Conservation (phyloP, 1,140 invertebrate genomes). For the Radopholus similis region DNA sequence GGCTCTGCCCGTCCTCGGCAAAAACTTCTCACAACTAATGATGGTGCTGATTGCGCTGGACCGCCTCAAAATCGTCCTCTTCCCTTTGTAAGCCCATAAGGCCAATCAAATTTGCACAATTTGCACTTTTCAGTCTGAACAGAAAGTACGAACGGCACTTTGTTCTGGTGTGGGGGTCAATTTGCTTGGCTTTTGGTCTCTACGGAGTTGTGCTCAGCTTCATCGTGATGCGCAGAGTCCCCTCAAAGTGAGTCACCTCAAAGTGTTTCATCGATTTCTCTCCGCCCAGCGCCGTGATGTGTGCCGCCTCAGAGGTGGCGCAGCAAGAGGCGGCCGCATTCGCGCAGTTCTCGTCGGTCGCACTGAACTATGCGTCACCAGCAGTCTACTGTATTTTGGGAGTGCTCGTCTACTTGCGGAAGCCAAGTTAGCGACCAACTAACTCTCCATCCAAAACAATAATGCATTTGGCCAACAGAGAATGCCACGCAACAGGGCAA, state of each 20-base stretch:
- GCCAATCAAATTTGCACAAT: neutral
- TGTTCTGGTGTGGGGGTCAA: neutral
- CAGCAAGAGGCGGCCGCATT: neutral
- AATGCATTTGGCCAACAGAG: no score
- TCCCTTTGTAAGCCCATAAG: neutral
- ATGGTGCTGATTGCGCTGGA: neutral
- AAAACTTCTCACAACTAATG: neutral
- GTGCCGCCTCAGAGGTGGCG: neutral
- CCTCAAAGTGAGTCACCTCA: neutral
- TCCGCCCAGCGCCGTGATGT: neutral
- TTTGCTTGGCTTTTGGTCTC: neutral
- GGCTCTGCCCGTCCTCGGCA: neutral
- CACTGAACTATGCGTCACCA: neutral
- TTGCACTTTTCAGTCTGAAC: neutral
- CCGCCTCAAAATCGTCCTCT: neutral
- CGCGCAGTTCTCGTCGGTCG: neutral
- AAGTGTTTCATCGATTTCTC: neutral
- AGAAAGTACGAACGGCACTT: neutral
- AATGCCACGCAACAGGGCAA: neutral
- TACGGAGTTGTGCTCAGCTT: neutral
- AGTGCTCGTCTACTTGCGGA: neutral
- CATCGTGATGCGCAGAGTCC: neutral
- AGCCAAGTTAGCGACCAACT: no score
- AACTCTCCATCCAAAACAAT: no score
- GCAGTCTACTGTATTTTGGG: neutral